Conservation (phyloP, 2,113 vertebrate genomes). For the Fregata magnificens region DNA sequence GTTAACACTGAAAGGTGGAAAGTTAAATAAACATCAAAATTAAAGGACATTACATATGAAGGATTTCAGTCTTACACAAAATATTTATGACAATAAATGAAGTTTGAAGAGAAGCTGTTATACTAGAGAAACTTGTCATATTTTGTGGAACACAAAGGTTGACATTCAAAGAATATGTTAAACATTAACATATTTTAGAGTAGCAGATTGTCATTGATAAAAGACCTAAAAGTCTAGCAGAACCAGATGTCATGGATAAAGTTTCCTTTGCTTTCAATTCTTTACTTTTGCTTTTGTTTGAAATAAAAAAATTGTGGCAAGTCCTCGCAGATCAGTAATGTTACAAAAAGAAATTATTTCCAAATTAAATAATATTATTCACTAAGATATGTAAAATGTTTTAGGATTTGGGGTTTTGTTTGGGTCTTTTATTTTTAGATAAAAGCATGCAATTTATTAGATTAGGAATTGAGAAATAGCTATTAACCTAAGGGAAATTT, state of each 20-base stretch:
- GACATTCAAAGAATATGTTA: not conserved
- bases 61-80: not conserved
- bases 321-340: not conserved
- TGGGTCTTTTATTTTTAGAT: not conserved
- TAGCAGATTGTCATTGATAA: not conserved
- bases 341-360: not conserved
- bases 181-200: not conserved
- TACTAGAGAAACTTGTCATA: not conserved
- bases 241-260: not conserved
- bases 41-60: not conserved
- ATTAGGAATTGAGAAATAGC: not conserved
- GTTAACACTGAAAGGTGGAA: not conserved
- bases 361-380: not conserved
- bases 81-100: not conserved
- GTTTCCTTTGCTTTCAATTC: not conserved
- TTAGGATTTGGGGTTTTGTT: not conserved
- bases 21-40: not conserved
- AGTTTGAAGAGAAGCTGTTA: not conserved
- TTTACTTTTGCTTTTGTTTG: not conserved
- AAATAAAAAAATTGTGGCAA: fast-evolving
- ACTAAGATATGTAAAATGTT: not conserved
- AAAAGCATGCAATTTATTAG: not conserved
- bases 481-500: not conserved
- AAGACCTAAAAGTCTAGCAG: not conserved
- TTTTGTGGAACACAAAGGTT: not conserved